phyloP scores from a whole-genome alignment of 2,797 vertebrate species.

The Danio choprae region DNA sequence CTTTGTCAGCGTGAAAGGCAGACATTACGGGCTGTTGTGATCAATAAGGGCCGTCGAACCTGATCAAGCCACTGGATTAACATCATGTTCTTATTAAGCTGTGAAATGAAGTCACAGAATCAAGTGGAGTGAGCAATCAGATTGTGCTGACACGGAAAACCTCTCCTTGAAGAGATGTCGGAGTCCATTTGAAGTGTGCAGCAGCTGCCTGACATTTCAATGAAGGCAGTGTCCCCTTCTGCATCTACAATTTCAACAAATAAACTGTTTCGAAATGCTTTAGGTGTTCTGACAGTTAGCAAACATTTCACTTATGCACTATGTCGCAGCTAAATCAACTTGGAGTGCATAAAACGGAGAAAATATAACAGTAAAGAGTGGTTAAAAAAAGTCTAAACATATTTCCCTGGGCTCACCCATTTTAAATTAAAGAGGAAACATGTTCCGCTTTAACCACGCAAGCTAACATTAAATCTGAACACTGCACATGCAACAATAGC shows the following conservation, averaged over 20 bases:
- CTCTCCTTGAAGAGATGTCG: constrained; percentile 31
- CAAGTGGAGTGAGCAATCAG: constrained; percentile 36
- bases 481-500: not conserved
- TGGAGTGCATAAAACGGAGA: not conserved
- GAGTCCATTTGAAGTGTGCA: constrained; percentile 25
- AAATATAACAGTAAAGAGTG: not conserved
- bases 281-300: not conserved
- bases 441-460: constrained; percentile 1
- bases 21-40: constrained; percentile 13
- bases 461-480: constrained; percentile 1
- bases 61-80: constrained; percentile 57
- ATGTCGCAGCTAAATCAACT: not conserved
- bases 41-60: constrained; percentile 47
- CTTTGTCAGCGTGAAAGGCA: constrained; percentile 21
- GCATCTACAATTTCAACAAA: constrained; percentile 5
- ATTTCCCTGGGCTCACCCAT: not conserved
- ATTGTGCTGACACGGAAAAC: constrained; percentile 56
- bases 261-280: not conserved
- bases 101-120: constrained; percentile 56
- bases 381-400: constrained; percentile 21
- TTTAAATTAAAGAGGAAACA: constrained; percentile 3
- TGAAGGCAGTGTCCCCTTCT: not conserved
- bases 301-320: not conserved
- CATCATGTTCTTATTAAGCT: constrained; percentile 59
- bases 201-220: constrained; percentile 5